Base-by-base conservation (phyloP, 1,140 invertebrate genomes). In the Drosophila ambigua region DNA sequence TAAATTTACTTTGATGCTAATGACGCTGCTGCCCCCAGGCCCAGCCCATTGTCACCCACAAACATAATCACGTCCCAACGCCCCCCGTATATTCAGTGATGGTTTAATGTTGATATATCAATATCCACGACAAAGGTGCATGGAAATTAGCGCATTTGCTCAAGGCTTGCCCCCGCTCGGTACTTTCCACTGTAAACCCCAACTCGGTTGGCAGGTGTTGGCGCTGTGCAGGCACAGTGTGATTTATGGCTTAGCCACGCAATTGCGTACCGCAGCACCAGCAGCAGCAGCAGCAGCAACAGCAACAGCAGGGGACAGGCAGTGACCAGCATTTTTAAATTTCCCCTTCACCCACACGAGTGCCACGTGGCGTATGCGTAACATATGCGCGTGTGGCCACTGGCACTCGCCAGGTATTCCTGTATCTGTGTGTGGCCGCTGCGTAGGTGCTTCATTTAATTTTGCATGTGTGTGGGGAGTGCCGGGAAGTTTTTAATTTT, bases 1-100 rank as follows among this genome's bases (percentile, higher is more conserved):
- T 72, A 81, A 81, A 79, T 80, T 76, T 81, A 77, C 61, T 76
- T 80, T 82, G 78, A 81, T 81, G 78, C 73, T 81, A 82, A 81
- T 81, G 79, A 82, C 64, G 79, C 50, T 55, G 62, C 11, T 55
- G 62, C 11, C 35, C 35, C 35, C 63, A 59, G 78, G 78, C 73
- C 26, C 35, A 60, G 60, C 57, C 59, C 44, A 60, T 46, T 41
- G 24, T 63, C 54, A 62, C 28, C 26, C 41, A 26, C 44, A 68
- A 26, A 52, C 28, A 64, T 39, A 62, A 46, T 31, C 48, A 44
- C 23, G 35, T 4, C 4, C 39, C 11, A 28, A 45, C n/a, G 45
- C 35, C 39, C 15, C 52, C 53, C 26, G n/a, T 44, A 53, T 54
- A 51, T 57, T 46, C 53, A 64, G 43, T 52, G 77, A 75, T 74